Percentiles rank a stretch among this genome's conserved stretches.
Evolutionary conservation across 2,113 vertebrate genomes (phyloP).

Genomic region (Proterorhinus semilunaris): DNA sequence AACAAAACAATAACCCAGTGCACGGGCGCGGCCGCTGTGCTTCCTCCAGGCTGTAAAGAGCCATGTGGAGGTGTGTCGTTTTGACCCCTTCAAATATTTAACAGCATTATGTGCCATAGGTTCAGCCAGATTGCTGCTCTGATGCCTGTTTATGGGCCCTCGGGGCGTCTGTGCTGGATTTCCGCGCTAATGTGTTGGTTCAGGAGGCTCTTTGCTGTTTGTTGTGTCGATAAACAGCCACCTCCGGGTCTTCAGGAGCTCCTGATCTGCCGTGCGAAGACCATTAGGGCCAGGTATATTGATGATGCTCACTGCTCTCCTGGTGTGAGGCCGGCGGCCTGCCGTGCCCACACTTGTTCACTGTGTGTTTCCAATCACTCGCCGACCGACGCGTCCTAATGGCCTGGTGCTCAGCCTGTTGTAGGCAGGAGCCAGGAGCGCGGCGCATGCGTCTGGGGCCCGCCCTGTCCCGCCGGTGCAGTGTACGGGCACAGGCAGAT

Average conservation of each 20-base stretch:
- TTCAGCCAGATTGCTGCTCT: conserved; percentile 37
- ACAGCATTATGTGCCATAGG: conserved; percentile 25
- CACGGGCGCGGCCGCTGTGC: not conserved
- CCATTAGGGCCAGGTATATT: conserved; percentile 67
- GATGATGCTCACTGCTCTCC: conserved; percentile 48
- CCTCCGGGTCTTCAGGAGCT: conserved; percentile 48
- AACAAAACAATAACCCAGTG: not conserved
- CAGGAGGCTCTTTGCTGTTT: conserved; percentile 45
- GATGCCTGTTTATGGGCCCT: conserved; percentile 37
- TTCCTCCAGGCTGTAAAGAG: not conserved
- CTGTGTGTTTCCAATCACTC: conserved; percentile 64
- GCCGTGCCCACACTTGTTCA: conserved; percentile 62
- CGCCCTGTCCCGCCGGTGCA: conserved; percentile 86
- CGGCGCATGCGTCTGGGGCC: conserved; percentile 44
- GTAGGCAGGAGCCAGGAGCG: conserved; percentile 3
- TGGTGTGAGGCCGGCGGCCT: conserved; percentile 39
- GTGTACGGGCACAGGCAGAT: conserved; percentile 91
- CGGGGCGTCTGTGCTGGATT: conserved; percentile 35
- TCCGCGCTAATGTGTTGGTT: conserved; percentile 31
- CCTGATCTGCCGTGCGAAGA: conserved; percentile 47
- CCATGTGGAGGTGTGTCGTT: conserved; percentile 16
- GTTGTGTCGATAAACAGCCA: conserved; percentile 58
- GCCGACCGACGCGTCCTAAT: conserved; percentile 74
- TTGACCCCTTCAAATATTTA: conserved; percentile 58
- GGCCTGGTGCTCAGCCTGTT: conserved; percentile 50